Evolutionary conservation across 2,113 vertebrate genomes (phyloP).

Genomic region (Turnix velox): DNA sequence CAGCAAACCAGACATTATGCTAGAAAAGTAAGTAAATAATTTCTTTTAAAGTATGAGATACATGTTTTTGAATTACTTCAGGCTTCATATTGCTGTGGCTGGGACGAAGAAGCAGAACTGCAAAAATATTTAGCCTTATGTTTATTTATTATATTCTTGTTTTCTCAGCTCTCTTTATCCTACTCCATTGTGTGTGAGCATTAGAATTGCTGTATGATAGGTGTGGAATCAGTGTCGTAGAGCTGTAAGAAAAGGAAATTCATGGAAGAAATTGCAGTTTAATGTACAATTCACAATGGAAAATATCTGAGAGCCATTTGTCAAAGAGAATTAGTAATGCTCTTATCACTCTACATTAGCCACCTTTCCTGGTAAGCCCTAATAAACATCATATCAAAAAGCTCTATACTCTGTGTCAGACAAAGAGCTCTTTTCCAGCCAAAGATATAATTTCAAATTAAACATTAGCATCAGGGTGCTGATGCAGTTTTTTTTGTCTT

Average conservation of each 20-base stretch:
- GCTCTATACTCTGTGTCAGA: neutral
- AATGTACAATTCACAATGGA: slow-evolving; percentile 26
- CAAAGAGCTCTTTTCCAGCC: slow-evolving; percentile 1
- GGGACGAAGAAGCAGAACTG: neutral
- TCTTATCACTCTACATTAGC: slow-evolving; percentile 15
- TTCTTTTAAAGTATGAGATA: neutral
- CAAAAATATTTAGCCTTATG: slow-evolving; percentile 19
- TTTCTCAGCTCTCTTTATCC: slow-evolving; percentile 23
- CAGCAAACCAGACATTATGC: neutral
- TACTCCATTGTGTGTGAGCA: neutral
- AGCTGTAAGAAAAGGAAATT: slow-evolving; percentile 32
- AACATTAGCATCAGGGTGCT: neutral
- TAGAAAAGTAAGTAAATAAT: neutral
- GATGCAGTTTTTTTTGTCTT: neutral
- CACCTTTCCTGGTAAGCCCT: neutral
- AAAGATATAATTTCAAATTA: slow-evolving; percentile 24
- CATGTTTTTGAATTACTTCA: neutral
- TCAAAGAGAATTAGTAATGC: slow-evolving; percentile 52
- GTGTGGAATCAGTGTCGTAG: neutral
- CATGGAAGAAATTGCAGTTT: slow-evolving; percentile 26
- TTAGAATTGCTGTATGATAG: neutral
- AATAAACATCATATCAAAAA: slow-evolving; percentile 50
- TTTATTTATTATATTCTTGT: slow-evolving; percentile 44
- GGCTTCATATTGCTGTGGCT: neutral
- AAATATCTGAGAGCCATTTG: slow-evolving; percentile 20